Conservation (phyloP, 2,113 vertebrate genomes). For the Cyrtonyx montezumae region DNA sequence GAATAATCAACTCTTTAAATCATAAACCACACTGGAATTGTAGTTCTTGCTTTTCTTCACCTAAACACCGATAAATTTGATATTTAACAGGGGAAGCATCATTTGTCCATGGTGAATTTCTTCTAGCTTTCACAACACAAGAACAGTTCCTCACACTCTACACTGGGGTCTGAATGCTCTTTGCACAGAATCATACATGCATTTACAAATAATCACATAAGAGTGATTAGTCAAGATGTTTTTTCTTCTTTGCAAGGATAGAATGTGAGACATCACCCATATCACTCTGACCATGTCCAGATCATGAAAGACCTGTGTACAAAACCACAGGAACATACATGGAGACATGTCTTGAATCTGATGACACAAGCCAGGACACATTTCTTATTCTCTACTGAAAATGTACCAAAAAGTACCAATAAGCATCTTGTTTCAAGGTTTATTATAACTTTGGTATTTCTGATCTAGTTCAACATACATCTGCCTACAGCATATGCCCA, state of each 20-base stretch:
- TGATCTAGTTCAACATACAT: not conserved
- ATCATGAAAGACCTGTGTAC: not conserved
- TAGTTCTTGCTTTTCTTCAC: not conserved
- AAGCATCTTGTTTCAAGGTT: not conserved
- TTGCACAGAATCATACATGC: not conserved
- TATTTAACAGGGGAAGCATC: not conserved
- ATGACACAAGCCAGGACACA: not conserved
- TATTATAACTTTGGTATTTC: not conserved
- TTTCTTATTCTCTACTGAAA: not conserved
- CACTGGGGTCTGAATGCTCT: not conserved
- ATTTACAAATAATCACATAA: not conserved
- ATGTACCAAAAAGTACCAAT: not conserved
- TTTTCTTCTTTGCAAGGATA: not conserved
- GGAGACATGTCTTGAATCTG: not conserved
- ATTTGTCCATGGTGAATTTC: rapidly evolving
- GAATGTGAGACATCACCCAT: not conserved
- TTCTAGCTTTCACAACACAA: not conserved
- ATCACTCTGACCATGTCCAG: not conserved
- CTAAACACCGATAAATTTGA: not conserved
- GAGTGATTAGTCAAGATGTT: not conserved
- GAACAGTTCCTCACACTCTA: not conserved
- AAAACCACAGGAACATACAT: slow-evolving; percentile 10
- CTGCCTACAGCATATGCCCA: not conserved
- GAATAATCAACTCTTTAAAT: not conserved
- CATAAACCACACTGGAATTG: not conserved